phyloP scores from a whole-genome alignment of 2,797 vertebrate genomes.

The Sebastes kiyomatsui region DNA sequence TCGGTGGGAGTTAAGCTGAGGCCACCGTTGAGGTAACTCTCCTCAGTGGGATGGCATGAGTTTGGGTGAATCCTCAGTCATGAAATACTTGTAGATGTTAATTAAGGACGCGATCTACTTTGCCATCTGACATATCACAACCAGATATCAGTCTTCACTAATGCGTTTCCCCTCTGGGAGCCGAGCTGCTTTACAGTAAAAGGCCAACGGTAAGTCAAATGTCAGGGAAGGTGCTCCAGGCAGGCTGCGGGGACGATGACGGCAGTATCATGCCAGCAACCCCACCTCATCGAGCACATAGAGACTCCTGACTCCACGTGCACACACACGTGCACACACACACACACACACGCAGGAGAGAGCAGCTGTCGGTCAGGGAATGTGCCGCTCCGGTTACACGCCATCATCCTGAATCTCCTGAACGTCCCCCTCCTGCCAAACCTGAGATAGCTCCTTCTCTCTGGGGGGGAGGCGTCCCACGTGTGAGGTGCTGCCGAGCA shows the following conservation, averaged over 20 bases:
- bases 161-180: conserved; percentile 66
- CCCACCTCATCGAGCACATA: conserved; percentile 24
- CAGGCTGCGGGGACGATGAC: conserved; percentile 19
- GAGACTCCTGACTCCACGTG: neutral
- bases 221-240: conserved; percentile 49
- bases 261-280: conserved; percentile 20
- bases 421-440: conserved; percentile 18
- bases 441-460: conserved; percentile 44
- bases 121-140: conserved; percentile 47
- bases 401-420: conserved; percentile 47
- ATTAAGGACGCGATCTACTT: conserved; percentile 20
- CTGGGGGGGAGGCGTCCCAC: conserved; percentile 22
- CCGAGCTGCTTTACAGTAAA: conserved; percentile 35
- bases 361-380: conserved; percentile 75
- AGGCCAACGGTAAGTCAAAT: conserved; percentile 55
- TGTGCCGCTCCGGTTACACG: conserved; percentile 69
- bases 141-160: conserved; percentile 54
- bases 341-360: conserved; percentile 2
- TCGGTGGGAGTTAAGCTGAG: neutral
- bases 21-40: neutral
- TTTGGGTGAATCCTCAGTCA: neutral
- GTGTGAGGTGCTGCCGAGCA: conserved; percentile 14
- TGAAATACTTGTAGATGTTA: conserved; percentile 30
- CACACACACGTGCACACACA: conserved; percentile 14
- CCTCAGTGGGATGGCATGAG: neutral